phyloP scores from a whole-genome alignment of 1,140 invertebrate species.

The Nautilus pompilius region DNA sequence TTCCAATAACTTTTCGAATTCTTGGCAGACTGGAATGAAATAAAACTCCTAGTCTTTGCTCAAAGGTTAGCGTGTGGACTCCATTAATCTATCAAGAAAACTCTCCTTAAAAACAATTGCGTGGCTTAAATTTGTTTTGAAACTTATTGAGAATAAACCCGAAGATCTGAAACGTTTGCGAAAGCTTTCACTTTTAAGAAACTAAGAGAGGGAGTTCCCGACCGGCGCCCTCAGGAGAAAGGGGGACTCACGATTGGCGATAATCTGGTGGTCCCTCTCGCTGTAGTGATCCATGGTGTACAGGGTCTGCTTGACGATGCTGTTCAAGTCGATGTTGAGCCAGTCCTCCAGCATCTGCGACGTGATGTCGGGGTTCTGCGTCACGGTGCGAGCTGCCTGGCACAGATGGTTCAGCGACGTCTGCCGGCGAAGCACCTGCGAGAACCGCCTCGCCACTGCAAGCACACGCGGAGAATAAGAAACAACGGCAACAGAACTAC shows the following conservation, averaged over 20 bases:
- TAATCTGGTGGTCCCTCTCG: conserved; percentile 46
- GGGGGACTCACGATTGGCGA: conserved; percentile 48
- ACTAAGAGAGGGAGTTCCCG: too few relatives aligned
- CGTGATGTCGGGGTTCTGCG: conserved; percentile 41
- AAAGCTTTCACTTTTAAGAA: too few relatives aligned
- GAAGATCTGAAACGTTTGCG: too few relatives aligned
- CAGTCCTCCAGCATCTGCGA: conserved; percentile 55
- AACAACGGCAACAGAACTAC: too few relatives aligned
- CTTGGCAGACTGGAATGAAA: conserved; percentile 50
- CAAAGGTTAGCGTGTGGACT: too few relatives aligned
- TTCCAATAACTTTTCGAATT: conserved; percentile 58
- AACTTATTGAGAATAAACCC: too few relatives aligned
- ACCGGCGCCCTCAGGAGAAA: too few relatives aligned
- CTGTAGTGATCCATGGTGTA: conserved; percentile 55
- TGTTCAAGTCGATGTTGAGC: conserved; percentile 54
- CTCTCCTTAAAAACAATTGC: too few relatives aligned
- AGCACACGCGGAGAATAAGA: too few relatives aligned
- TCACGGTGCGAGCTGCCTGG: conserved; percentile 49
- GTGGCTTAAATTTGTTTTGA: too few relatives aligned
- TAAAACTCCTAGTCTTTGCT: too few relatives aligned
- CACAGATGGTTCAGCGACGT: conserved; percentile 53
- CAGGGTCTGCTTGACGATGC: conserved; percentile 56
- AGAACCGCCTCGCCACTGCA: conserved; percentile 46
- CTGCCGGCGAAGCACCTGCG: conserved; percentile 46
- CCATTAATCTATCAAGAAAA: too few relatives aligned